Evolutionary conservation across 1,140 invertebrate genomes (phyloP).

Genomic region (Hylaeus anthracinus): DNA sequence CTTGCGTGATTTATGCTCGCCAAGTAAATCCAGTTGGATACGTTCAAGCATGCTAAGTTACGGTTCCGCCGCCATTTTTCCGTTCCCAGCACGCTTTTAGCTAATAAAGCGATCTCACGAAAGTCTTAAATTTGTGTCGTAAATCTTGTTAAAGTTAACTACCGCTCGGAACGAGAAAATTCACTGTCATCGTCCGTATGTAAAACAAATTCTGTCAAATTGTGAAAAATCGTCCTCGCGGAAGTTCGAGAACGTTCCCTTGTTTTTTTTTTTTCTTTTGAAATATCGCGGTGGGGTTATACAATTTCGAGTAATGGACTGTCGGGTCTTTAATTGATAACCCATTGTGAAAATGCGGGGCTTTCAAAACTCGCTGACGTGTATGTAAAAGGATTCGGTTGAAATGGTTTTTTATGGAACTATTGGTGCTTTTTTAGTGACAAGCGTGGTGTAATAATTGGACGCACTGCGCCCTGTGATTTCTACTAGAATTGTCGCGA

Average conservation of each 20-base stretch:
- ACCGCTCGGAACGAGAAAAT: neutral
- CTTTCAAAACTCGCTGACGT: neutral
- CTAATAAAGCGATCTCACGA: constrained; percentile 18
- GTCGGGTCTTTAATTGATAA: constrained; percentile 17
- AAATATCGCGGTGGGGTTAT: no score
- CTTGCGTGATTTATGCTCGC: constrained; percentile 19
- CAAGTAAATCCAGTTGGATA: constrained; percentile 11
- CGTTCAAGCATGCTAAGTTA: neutral
- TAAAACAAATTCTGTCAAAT: neutral
- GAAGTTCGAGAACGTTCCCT: neutral
- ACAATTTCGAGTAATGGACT: neutral
- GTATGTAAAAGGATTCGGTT: neutral
- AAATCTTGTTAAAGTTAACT: neutral
- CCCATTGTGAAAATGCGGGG: neutral
- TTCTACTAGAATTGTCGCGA: neutral
- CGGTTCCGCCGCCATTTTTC: constrained; percentile 1
- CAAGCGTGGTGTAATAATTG: constrained; percentile 3
- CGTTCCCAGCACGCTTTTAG: neutral
- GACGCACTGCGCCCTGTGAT: neutral
- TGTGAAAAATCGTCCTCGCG: neutral
- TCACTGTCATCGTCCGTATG: neutral
- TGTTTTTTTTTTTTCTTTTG: no score
- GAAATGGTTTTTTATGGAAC: neutral
- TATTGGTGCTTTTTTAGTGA: neutral
- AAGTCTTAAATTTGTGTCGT: neutral